Base-by-base conservation (phyloP, 1,140 invertebrate species). In the Drosophila fuyamai region DNA sequence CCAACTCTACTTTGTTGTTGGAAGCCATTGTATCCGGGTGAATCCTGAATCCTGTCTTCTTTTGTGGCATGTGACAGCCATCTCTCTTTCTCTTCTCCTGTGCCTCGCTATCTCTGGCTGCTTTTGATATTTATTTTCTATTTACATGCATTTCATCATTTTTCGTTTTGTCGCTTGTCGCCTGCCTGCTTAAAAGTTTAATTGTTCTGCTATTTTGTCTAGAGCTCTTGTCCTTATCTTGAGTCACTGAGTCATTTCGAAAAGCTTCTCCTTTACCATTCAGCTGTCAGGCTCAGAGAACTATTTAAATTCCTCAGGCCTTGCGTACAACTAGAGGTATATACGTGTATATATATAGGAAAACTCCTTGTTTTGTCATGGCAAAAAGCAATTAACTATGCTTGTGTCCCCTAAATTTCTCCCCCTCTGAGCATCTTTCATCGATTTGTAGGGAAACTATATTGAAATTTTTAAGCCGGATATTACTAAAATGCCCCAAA, bases 111-210 rank as follows among this genome's bases (percentile, higher is more conserved):
- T 43, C 53, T 50, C 32, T 12, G 23, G n/a, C 53, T 59, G 43
- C 67, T 71, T 70, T 71, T 71, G 67, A 71, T 71, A 71, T 86
- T 82, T 88, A 76, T 84, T 80, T 76, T 88, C 43, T 83, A 82
- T 88, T 88, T 86, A 88, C 83, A 86, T 85, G 70, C 63, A 79
- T 78, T 85, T 81, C 82, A 74, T 85, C 67, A 85, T 85, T 81
- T 81, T 72, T 76, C 60, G 60, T 70, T 50, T 65, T 55, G 54
- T 41, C 63, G 60, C 56, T 74, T 71, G 41, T 58, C 51, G 10
- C 32, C 48, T 79, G 83, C 43, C 84, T 89, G 76, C 67, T 88
- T 89, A 88, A 83, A 88, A 83, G 83, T 88, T 79, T 82, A 86
- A 86, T 86, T 86, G 83, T 89, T 48, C 67, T 76, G 75, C 74